These are phyloP conservation scores for Orbicella faveolata DNA, from an alignment of 64 coral and sea anemone genomes.

Conservation along the genomic window DNA sequence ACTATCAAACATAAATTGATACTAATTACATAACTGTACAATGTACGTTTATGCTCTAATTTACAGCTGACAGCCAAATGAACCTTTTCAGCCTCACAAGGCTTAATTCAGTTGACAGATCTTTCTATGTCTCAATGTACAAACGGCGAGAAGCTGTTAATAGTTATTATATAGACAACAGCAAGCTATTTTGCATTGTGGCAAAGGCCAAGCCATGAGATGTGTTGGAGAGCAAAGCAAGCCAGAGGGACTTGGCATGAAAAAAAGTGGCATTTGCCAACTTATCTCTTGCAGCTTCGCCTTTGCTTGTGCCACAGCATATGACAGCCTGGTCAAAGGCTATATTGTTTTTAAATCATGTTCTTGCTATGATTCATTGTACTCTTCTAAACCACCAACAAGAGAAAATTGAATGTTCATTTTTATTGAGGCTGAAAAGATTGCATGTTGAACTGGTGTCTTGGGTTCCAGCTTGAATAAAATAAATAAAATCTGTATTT, in stretches of 20 bases:
- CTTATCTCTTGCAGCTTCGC: no score
- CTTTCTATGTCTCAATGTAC: neutral
- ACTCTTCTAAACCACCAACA: no score
- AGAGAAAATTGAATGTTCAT: neutral
- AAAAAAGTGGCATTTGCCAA: no score
- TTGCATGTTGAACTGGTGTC: slow-evolving; percentile 19
- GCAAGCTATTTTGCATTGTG: no score
- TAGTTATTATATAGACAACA: no score
- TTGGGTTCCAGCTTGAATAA: neutral
- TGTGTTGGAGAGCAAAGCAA: no score
- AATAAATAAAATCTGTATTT: slow-evolving; percentile 50
- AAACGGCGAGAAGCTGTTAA: neutral
- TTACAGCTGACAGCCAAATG: slow-evolving; percentile 31
- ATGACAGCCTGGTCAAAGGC: no score
- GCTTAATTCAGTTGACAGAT: neutral
- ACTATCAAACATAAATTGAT: slow-evolving; percentile 33
- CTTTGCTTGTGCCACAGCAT: no score
- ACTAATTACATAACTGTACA: slow-evolving; percentile 11
- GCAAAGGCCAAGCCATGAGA: no score
- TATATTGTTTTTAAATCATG: neutral
- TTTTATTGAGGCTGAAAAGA: slow-evolving; percentile 12
- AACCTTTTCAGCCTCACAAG: slow-evolving; percentile 21
- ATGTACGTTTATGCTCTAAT: slow-evolving; percentile 27
- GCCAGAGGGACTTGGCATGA: no score
- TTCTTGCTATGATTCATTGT: neutral